These are phyloP conservation scores for Tokudaia muenninki DNA, from an alignment of 2,797 vertebrate species.

Conservation along the genomic window DNA sequence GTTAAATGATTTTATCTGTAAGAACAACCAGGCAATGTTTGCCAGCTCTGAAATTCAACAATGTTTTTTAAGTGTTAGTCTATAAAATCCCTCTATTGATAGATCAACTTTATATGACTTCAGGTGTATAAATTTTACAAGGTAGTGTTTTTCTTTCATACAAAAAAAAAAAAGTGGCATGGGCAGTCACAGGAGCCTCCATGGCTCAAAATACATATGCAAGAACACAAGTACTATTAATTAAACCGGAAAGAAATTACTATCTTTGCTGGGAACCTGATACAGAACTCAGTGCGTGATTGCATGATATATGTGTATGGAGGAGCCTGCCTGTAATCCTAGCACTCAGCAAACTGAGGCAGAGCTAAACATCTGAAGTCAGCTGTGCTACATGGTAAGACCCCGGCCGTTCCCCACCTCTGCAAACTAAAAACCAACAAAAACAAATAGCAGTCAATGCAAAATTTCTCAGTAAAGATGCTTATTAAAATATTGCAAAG, in stretches of 20 bases:
- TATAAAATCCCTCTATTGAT: slow-evolving; percentile 40
- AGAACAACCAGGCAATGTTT: neutral
- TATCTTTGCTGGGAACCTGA: neutral
- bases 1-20: slow-evolving; percentile 31
- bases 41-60: slow-evolving; percentile 46
- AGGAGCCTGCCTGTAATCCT: neutral
- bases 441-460: neutral
- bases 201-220: neutral
- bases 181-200: neutral
- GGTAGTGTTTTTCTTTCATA: neutral
- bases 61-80: neutral
- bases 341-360: neutral
- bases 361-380: neutral
- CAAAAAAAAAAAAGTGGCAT: no score
- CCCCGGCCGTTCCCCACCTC: no score
- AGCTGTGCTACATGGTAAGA: neutral
- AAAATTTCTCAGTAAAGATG: neutral
- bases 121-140: slow-evolving; percentile 39
- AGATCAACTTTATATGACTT: slow-evolving; percentile 30
- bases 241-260: neutral
- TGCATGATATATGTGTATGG: no score
- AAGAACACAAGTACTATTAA: neutral
- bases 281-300: neutral
- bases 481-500: neutral
- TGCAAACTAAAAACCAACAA: neutral